Conservation (phyloP, 2,888 invertebrate species). For the Watsonalla binaria region DNA sequence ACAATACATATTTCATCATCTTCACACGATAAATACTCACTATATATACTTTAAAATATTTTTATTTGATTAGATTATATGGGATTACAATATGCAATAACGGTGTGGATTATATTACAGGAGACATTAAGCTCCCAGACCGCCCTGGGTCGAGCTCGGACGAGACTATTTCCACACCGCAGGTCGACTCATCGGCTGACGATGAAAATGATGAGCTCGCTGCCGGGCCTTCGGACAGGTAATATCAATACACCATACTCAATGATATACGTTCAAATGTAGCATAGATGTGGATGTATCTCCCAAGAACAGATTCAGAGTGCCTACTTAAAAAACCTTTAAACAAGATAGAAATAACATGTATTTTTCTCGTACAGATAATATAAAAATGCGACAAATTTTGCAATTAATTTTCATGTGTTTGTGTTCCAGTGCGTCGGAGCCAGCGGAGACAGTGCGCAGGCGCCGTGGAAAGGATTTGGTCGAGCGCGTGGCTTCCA, state of each 20-base stretch:
- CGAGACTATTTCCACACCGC: constrained; percentile 39
- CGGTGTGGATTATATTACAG: constrained; percentile 20
- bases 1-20: no score
- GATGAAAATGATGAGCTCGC: constrained; percentile 51
- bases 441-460: constrained; percentile 32
- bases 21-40: no score
- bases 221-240: constrained; percentile 26
- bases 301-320: no score
- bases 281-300: no score
- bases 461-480: constrained; percentile 48
- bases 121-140: constrained; percentile 34
- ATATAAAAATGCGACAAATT: constrained; percentile 2
- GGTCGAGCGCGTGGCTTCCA: constrained; percentile 58
- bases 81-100: no score
- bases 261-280: neutral
- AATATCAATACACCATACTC: neutral
- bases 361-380: neutral
- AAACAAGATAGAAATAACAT: no score
- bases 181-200: constrained; percentile 36
- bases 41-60: no score
- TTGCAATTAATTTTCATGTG: constrained; percentile 2
- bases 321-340: no score
- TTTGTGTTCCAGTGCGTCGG: constrained; percentile 3
- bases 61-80: no score
- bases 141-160: constrained; percentile 42